These are phyloP conservation scores for Megastigmus dorsalis DNA, from an alignment of 2,888 invertebrate species.

Conservation along the genomic window DNA sequence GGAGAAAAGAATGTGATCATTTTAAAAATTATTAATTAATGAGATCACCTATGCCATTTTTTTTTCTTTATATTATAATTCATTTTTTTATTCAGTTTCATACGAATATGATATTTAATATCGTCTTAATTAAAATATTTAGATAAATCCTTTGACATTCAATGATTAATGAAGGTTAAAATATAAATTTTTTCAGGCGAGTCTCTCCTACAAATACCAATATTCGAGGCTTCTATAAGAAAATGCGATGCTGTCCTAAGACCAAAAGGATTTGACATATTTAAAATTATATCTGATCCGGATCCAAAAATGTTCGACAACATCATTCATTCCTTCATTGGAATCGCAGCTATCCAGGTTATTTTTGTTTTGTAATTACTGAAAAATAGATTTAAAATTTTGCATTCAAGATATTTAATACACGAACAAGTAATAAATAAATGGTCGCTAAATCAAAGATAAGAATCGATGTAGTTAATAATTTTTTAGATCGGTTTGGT, in stretches of 20 bases:
- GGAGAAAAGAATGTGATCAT: too few species aligned
- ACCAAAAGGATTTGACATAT: constrained; percentile 81
- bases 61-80: too few species aligned
- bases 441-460: constrained; percentile 34
- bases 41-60: too few species aligned
- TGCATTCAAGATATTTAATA: neutral
- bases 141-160: too few species aligned
- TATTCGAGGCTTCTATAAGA: constrained; percentile 78
- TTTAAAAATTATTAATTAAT: too few species aligned
- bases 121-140: too few species aligned
- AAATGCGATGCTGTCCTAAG: constrained; percentile 80
- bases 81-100: too few species aligned
- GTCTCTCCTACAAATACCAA: constrained; percentile 78
- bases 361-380: constrained; percentile 70
- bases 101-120: too few species aligned
- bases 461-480: constrained; percentile 40
- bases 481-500: constrained; percentile 78
- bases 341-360: constrained; percentile 83
- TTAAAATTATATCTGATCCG: constrained; percentile 78
- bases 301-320: constrained; percentile 81
- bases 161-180: too few species aligned
- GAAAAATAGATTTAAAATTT: neutral
- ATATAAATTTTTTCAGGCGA: constrained; percentile 49
- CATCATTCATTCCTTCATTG: constrained; percentile 83
- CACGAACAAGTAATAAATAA: constrained; percentile 56